Evolutionary conservation across 2,113 vertebrate genomes (phyloP), one percentile per base, ranked within the genome.

Genomic region (Amia ocellicauda): DNA sequence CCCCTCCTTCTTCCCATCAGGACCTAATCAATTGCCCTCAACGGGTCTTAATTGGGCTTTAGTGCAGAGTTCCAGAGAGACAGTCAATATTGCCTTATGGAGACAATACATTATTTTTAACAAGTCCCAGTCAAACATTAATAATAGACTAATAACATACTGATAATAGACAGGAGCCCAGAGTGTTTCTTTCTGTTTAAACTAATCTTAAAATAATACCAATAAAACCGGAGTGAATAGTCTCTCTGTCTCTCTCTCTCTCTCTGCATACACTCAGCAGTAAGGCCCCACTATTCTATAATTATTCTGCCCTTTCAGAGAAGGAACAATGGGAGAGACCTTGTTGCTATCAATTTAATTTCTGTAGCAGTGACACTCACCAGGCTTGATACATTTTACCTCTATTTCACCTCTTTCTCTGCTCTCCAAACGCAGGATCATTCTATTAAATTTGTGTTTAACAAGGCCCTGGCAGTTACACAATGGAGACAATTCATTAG

Each of bases 371-470:
- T 60, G 36, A 47, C 20, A 59, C 36, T 14, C 19, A 11, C 28
- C 10, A 29, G 28, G 3, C 29, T 57, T 7, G 11, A 41, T 58
- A 29, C 22, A 24, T 16, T 60, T 17, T 24, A 26, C 24, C 7
- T 41, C 31, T 23, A 47, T 60, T 22, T 62, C 36, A 58, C 60
- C 28, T 57, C n/a, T 68, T 14, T 63, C 60, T 49, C 20, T n/a
- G 1, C 3, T 49, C 31, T 41, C 24, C 24, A 58, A 24, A 43
- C 13, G 58, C 40, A 27, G 40, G 24, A 64, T 57, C 63, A 64
- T 69, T 65, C 55, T 53, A 55, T 67, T 67, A 69, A 67, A 69
- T 23, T 22, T 45, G n/a, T 58, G 60, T 63, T 63, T 54, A 63
- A 64, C 59, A 20, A 57, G 57, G 65, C 36, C 20, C 24, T 55